Conservation (phyloP, 2,113 vertebrate genomes). For the Ibidorhyncha struthersii region DNA sequence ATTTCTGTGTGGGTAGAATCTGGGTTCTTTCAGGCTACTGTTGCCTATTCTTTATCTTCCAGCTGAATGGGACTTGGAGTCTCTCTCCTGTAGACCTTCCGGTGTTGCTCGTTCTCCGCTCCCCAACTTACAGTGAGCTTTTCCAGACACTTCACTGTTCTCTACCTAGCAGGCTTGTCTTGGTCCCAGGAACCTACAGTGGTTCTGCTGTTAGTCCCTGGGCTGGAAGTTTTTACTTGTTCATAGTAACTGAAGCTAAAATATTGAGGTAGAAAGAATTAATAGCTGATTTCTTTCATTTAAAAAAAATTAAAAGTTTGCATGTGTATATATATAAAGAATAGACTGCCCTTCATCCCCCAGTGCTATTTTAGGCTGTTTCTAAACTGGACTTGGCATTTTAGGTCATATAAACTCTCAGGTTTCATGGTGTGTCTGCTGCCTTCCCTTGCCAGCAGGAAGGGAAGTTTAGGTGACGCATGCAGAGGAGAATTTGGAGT, state of each 20-base stretch:
- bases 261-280: not conserved
- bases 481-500: not conserved
- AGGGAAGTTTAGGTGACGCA: not conserved
- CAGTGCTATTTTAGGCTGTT: not conserved
- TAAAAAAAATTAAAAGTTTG: not conserved
- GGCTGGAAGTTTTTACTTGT: not conserved
- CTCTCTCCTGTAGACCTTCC: not conserved
- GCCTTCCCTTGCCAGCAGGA: not conserved
- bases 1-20: not conserved
- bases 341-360: not conserved
- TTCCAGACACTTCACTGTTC: not conserved
- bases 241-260: not conserved
- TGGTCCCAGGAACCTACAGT: not conserved
- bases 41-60: not conserved
- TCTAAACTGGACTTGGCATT: not conserved
- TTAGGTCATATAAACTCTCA: not conserved
- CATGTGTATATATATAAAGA: not conserved
- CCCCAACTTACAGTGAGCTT: not conserved
- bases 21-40: not conserved
- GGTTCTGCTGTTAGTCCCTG: not conserved
- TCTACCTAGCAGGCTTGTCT: not conserved
- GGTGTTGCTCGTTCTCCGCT: not conserved
- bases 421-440: not conserved
- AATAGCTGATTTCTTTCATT: not conserved
- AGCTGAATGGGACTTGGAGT: not conserved